phyloP scores from a whole-genome alignment of 2,888 invertebrate species.

The Clusia tigrina region DNA sequence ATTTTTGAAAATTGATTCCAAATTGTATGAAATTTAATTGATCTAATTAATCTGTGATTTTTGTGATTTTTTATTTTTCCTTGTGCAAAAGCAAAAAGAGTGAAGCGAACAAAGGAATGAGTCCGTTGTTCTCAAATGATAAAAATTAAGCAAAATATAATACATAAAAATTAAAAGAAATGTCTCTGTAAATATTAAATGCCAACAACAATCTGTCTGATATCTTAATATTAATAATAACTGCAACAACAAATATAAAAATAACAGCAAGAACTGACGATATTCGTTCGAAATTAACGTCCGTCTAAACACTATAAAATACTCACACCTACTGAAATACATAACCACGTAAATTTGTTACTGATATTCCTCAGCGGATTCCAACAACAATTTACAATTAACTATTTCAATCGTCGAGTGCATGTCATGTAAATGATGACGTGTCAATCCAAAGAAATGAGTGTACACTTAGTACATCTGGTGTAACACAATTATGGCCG shows the following conservation, averaged over 20 bases:
- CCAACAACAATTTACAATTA: constrained; percentile 42
- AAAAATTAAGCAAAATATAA: constrained; percentile 13
- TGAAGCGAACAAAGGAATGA: too few relatives aligned
- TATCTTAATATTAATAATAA: constrained; percentile 15
- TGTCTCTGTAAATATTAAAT: not conserved
- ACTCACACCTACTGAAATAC: too few relatives aligned
- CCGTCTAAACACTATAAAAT: not conserved
- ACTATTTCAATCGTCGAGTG: constrained; percentile 51
- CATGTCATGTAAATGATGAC: constrained; percentile 63
- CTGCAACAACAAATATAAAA: constrained; percentile 10
- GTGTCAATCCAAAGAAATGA: constrained; percentile 64
- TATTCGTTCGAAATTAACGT: not conserved
- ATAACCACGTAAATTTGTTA: too few relatives aligned
- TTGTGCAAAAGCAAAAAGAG: constrained; percentile 29
- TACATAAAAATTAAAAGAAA: not conserved
- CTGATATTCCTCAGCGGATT: not conserved
- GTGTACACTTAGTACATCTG: constrained; percentile 64
- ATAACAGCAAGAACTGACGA: not conserved
- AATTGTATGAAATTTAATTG: constrained; percentile 26
- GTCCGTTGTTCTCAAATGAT: too few relatives aligned
- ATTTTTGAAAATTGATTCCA: constrained; percentile 23
- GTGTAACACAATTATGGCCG: constrained; percentile 66
- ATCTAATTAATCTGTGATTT: constrained; percentile 50
- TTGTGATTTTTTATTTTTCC: constrained; percentile 42
- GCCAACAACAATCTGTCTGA: not conserved